phyloP scores from a whole-genome alignment of 2,113 vertebrate species.

The Chelonoidis abingdonii region DNA sequence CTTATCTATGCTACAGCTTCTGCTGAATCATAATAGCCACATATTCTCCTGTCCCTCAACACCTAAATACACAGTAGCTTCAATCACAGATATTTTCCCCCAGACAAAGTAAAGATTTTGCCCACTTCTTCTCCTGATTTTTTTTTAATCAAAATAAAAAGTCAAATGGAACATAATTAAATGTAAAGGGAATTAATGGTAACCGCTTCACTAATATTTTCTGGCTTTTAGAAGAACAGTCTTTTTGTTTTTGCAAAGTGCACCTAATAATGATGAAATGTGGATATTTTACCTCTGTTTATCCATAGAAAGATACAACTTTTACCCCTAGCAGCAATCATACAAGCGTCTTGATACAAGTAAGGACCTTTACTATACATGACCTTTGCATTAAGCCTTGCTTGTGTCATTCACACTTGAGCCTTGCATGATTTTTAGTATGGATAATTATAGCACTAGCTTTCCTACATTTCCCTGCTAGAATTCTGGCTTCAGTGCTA shows the following conservation, averaged over 20 bases:
- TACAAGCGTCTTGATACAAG: neutral
- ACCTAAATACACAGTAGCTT: neutral
- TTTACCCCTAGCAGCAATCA: neutral
- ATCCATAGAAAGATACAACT: neutral
- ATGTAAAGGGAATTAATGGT: neutral
- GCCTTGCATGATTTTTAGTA: neutral
- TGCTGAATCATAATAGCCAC: neutral
- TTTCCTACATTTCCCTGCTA: neutral
- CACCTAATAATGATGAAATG: neutral
- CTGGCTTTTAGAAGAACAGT: neutral
- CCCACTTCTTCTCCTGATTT: neutral
- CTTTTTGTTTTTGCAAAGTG: neutral
- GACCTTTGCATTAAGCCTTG: neutral
- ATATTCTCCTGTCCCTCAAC: rapidly evolving
- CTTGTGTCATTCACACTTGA: neutral
- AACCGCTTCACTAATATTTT: neutral
- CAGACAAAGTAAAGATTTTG: neutral
- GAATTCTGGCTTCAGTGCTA: neutral
- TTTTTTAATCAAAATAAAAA: neutral
- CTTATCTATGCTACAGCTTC: neutral
- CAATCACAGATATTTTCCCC: neutral
- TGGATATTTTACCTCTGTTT: neutral
- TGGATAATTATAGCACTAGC: neutral
- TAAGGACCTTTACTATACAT: neutral
- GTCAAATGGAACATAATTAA: neutral